Evolutionary conservation across 2,888 invertebrate species (phyloP), one percentile per base, ranked within the genome.

Genomic region (Blera fallax): DNA sequence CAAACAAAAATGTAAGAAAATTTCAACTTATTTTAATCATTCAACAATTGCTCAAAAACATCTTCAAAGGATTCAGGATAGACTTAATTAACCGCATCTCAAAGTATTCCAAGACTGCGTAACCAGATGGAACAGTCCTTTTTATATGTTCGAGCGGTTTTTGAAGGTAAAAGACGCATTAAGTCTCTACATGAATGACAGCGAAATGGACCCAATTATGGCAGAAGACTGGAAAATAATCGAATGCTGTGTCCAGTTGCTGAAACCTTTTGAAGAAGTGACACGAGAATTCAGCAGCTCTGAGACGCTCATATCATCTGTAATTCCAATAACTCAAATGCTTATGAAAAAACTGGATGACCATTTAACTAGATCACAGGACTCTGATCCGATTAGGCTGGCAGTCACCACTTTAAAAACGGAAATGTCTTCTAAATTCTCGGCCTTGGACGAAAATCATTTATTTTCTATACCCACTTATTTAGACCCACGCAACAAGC

Each of bases 41-140:
- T 58, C 37, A 11, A 58, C 37, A 18, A 58, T 37, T 16, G 21
- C 58, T 45, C 48, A 58, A 18, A 72, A 56, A 48, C 45, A 24
- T 4, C 24, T 60, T 14, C 32, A 72, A 48, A 58, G 24, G 40
- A 21, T 62, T 24, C 62, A 62, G 45, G 62, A 64, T 3, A 45
- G 29, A 64, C 45, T 45, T n/a, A 45, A 48, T 11, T 27, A 64
- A 64, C 29, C 45, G 21, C 45, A 45, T 64, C 64, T 64, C 45
- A 64, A 64, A 64, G 29, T 64, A 14, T 45, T 64, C 18, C 64
- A 45, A 64, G 48, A 64, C 18, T 64, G 64, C 40, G 45, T 45
- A 48, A 45, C 64, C 8, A 21, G 45, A 64, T 64, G 64, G 48
- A 64, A 45, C 45, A 45, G 45, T 64, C 32, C 45, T n/a, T 24